Percentiles rank a stretch among this genome's conserved stretches.
These are phyloP conservation scores for Gasteruption jaculator DNA, from an alignment of 2,888 invertebrate species.

Conservation along the genomic window DNA sequence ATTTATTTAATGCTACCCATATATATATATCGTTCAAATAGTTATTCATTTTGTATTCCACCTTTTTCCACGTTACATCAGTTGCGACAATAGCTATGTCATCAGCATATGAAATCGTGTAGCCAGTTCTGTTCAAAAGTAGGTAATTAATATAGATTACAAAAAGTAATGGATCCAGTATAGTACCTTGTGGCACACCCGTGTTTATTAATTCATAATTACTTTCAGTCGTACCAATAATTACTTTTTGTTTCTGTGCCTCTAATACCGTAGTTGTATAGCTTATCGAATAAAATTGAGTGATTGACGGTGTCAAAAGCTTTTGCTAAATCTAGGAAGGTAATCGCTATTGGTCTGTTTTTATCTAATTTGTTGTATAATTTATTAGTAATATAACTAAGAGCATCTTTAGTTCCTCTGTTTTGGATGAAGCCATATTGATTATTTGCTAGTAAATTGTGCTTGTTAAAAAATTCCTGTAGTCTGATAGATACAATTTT, in stretches of 20 bases:
- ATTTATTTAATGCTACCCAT: constrained; percentile 2
- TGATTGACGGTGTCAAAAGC: no score
- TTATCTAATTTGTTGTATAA: constrained; percentile 18
- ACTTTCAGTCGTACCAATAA: constrained; percentile 5
- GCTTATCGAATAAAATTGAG: constrained; percentile 16
- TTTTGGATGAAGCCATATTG: constrained; percentile 21
- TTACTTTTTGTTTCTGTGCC: constrained; percentile 5
- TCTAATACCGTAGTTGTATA: constrained; percentile 15
- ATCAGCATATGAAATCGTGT: constrained; percentile 17
- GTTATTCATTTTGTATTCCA: constrained; percentile 2
- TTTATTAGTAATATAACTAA: constrained; percentile 15
- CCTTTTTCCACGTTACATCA: constrained; percentile 6
- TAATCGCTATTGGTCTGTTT: no score
- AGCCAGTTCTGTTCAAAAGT: no score
- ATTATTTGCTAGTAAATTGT: constrained; percentile 4
- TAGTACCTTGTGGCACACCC: constrained; percentile 15
- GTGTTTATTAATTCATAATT: neutral
- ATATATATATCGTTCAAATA: neutral
- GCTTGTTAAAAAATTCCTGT: constrained; percentile 2
- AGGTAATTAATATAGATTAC: constrained; percentile 9
- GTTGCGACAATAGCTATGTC: constrained; percentile 9
- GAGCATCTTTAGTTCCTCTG: constrained; percentile 18
- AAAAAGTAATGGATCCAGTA: constrained; percentile 10
- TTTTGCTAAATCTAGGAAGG: no score
- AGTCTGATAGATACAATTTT: constrained; percentile 20